Percentiles rank a stretch among this genome's conserved stretches.
phyloP scores from a whole-genome alignment of 2,113 vertebrate species.

The Ivindomyrus marchei region DNA sequence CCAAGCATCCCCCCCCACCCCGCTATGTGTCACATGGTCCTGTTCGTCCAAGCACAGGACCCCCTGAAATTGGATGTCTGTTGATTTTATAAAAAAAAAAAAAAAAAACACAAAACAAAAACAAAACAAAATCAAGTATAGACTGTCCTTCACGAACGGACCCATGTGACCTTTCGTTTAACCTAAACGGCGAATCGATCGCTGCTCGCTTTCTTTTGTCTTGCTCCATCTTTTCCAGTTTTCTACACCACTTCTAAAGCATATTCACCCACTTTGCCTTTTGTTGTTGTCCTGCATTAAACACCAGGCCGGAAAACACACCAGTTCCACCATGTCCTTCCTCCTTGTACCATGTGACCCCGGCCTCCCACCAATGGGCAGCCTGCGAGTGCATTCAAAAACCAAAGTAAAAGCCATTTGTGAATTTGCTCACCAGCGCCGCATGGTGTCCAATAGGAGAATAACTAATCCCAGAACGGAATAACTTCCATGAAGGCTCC shows the following conservation, averaged over 20 bases:
- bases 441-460: neutral
- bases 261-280: constrained; percentile 19
- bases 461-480: neutral
- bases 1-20: neutral
- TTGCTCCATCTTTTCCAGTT: neutral
- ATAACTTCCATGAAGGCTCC: neutral
- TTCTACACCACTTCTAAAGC: constrained; percentile 22
- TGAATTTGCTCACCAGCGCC: neutral
- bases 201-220: neutral
- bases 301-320: neutral
- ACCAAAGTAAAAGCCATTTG: neutral
- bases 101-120: neutral
- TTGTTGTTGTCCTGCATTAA: constrained; percentile 17
- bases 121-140: neutral
- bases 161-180: neutral
- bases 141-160: neutral
- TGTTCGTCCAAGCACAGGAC: neutral
- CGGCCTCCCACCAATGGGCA: neutral
- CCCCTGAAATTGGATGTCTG: neutral
- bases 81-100: neutral
- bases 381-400: neutral
- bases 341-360: neutral
- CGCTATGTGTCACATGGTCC: constrained; percentile 3
- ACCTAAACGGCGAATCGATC: neutral
- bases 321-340: neutral